Base-by-base conservation (phyloP, 2,797 vertebrate genomes). In the Spondyliosoma cantharus region DNA sequence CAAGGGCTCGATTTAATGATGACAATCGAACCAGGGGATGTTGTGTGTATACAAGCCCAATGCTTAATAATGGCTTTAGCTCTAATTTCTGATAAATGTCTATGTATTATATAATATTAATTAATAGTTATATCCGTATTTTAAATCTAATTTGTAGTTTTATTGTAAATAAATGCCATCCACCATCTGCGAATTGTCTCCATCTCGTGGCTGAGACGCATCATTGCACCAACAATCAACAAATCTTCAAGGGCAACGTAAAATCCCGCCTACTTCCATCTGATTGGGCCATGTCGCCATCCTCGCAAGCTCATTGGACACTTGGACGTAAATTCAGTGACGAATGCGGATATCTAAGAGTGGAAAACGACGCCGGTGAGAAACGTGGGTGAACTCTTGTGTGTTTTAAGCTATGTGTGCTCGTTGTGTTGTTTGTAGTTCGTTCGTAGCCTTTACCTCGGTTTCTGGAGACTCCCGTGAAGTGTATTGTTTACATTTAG, bases 331-430 rank as follows among this genome's bases (percentile, higher is more conserved):
- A 46, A n/a, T 14, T 14, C 22, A 29, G 19, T 89, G 86, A 93
- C 90, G 84, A 50, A 59, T 1, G 3, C 56, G 90, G 92, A 90
- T 80, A 15, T 43, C 13, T 12, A 5, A 66, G 13, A 11, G 32
- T 81, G 32, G 29, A 71, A 54, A 42, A 48, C 70, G 16, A 29
- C 54, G 27, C 76, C 37, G 80, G 79, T 83, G 72, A 92, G 71
- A 89, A 93, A 92, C 94, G 91, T 94, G 94, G 89, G 84, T 89
- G 60, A 78, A 88, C 46, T n/a, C 3, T 71, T 61, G 29, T 49
- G 57, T 50, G 4, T 76, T 83, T 78, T 16, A 17, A 29, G 3
- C 4, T 5, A 43, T 77, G 16, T 80, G 27, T 56, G 7, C 5
- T 72, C 1, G 0, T 17, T 84, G 52, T 50, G 1, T 27, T 62